Evolutionary conservation across 1,140 invertebrate genomes (phyloP).

Genomic region (Neodiprion pinetum): DNA sequence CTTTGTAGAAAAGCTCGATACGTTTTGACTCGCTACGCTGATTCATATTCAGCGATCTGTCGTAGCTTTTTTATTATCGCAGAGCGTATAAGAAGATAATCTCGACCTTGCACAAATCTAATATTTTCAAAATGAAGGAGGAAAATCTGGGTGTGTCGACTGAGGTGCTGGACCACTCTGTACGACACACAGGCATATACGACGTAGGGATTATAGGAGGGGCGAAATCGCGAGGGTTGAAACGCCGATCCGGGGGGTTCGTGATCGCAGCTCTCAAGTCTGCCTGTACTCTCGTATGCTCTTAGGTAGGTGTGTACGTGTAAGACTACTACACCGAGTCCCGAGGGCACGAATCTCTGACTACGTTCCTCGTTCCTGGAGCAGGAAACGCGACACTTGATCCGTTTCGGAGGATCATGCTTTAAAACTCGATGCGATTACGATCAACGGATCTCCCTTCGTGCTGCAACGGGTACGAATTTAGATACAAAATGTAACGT

Average conservation of each 20-base stretch:
- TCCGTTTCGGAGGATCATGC: constrained; percentile 56
- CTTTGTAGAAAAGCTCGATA: too few species aligned
- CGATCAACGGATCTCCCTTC: constrained; percentile 37
- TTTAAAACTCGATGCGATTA: constrained; percentile 50
- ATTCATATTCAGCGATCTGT: too few species aligned
- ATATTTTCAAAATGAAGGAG: too few species aligned
- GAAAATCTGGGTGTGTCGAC: too few species aligned
- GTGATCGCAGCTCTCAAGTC: constrained; percentile 28
- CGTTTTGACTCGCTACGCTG: too few species aligned
- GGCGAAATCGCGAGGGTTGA: constrained; percentile 32
- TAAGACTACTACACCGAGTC: constrained; percentile 40
- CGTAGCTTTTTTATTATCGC: too few species aligned
- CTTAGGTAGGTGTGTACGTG: constrained; percentile 8
- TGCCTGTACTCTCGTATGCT: constrained; percentile 10
- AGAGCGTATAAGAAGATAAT: too few species aligned
- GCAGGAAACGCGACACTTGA: constrained; percentile 44
- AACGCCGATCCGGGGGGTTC: constrained; percentile 37
- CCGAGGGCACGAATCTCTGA: constrained; percentile 46
- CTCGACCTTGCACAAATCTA: too few species aligned
- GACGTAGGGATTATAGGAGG: not conserved
- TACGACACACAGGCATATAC: too few species aligned
- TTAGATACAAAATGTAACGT: too few species aligned
- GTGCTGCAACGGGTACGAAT: too few species aligned
- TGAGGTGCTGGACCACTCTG: too few species aligned
- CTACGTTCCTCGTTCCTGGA: constrained; percentile 33